Evolutionary conservation across 2,888 invertebrate genomes (phyloP).

Genomic region (Nudaria mundana): DNA sequence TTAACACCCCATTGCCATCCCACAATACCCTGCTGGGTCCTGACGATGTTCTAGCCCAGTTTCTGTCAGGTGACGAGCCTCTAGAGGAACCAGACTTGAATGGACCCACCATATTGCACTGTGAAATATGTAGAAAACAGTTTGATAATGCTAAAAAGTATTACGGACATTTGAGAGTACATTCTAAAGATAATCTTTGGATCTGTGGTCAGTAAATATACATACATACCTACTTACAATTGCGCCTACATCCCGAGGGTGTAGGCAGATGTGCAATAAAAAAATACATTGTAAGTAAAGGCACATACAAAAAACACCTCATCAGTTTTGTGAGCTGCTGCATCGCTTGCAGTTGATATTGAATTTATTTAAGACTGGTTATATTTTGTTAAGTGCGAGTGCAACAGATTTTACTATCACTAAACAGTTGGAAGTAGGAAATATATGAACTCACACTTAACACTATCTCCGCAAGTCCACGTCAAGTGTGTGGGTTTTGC

Average conservation of each 20-base stretch:
- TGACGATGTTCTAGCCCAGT: slow-evolving; percentile 69
- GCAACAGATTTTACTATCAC: too few species aligned
- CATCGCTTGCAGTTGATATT: too few species aligned
- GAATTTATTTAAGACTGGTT: too few species aligned
- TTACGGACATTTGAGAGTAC: slow-evolving; percentile 70
- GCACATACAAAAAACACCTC: too few species aligned
- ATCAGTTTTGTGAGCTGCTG: too few species aligned
- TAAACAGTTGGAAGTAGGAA: too few species aligned
- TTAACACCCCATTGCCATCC: slow-evolving; percentile 47
- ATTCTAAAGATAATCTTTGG: slow-evolving; percentile 72
- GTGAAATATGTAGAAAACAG: slow-evolving; percentile 69
- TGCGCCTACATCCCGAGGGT: background rate
- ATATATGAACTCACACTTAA: too few species aligned
- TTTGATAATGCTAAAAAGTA: slow-evolving; percentile 75
- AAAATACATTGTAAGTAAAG: too few species aligned
- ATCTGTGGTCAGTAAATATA: slow-evolving; percentile 58
- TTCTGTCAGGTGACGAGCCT: slow-evolving; percentile 64
- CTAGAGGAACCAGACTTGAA: slow-evolving; percentile 70
- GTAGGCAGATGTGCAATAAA: background rate
- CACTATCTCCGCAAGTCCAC: too few species aligned
- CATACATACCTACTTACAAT: too few species aligned
- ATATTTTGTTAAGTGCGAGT: too few species aligned
- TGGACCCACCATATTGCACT: slow-evolving; percentile 67
- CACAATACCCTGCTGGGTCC: slow-evolving; percentile 50
- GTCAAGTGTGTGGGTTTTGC: too few species aligned